A percentile compares a stretch with the other conserved stretches of the same genome.
Evolutionary conservation across 30 jellyfish, hydroid and myxozoan genomes (phyloP).

Genomic region (Rhopilema esculentum): DNA sequence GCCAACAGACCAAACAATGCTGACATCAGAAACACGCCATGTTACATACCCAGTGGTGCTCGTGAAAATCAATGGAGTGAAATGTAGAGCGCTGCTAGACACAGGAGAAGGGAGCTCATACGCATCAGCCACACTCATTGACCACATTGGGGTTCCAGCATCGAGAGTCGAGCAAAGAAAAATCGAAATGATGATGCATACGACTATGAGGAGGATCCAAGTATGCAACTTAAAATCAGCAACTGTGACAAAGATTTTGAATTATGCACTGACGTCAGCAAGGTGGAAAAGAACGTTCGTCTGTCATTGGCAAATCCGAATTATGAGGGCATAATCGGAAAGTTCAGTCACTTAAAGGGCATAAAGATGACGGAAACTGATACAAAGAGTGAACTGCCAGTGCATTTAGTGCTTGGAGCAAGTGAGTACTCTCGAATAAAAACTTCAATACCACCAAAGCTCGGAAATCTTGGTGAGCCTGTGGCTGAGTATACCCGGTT

Average conservation of each 20-base stretch:
- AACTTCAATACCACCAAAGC: constrained; percentile 25
- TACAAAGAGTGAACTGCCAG: no score
- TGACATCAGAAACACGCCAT: constrained; percentile 21
- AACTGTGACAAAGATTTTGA: constrained; percentile 16
- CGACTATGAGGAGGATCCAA: constrained; percentile 2
- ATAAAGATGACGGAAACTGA: no score
- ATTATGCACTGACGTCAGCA: constrained; percentile 34
- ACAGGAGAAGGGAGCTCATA: constrained; percentile 71
- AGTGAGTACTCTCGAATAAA: constrained; percentile 43
- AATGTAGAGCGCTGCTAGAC: constrained; percentile 49
- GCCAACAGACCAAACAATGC: background rate
- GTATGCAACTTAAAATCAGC: constrained; percentile 15
- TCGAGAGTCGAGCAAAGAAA: no score
- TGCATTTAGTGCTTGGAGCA: no score
- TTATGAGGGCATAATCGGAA: constrained; percentile 28
- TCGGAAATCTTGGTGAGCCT: constrained; percentile 38
- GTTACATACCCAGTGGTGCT: constrained; percentile 54
- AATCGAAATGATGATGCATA: no score
- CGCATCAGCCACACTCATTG: no score
- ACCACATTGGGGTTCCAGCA: no score
- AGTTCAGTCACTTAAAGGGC: constrained; percentile 30
- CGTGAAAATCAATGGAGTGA: constrained; percentile 52
- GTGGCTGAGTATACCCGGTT: no score
- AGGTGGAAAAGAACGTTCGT: constrained; percentile 40
- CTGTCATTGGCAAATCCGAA: constrained; percentile 49